phyloP scores from a whole-genome alignment of 2,113 vertebrate genomes.

The Rhagologus leucostigma region DNA sequence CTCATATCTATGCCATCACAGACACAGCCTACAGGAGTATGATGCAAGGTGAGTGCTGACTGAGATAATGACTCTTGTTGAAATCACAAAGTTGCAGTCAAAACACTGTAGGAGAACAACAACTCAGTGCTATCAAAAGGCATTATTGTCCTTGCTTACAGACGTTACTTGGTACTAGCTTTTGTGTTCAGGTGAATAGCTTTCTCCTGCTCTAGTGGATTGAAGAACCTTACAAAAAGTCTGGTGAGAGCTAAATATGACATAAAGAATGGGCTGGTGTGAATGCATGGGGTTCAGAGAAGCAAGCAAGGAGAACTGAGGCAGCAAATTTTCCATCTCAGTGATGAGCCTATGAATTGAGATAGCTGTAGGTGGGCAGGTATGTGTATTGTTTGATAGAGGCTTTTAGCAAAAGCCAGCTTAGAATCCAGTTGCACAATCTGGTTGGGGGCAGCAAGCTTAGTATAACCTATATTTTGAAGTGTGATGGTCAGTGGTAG shows the following conservation, averaged over 20 bases:
- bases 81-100: not conserved
- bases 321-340: not conserved
- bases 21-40: slow-evolving; percentile 98
- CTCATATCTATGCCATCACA: slow-evolving; percentile 98
- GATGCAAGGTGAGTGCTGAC: slow-evolving; percentile 91
- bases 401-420: not conserved
- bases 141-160: not conserved
- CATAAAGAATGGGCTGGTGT: not conserved
- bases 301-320: not conserved
- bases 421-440: not conserved
- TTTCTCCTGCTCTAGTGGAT: not conserved
- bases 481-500: not conserved
- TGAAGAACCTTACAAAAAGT: not conserved
- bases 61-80: not conserved
- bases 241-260: not conserved
- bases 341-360: not conserved
- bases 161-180: not conserved
- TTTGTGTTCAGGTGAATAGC: not conserved
- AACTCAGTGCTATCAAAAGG: not conserved
- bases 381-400: not conserved
- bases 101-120: not conserved
- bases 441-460: not conserved
- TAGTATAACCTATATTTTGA: not conserved
- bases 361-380: not conserved
- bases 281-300: not conserved